phyloP scores from a whole-genome alignment of 2,888 invertebrate species.

The Agrochola lychnidis region DNA sequence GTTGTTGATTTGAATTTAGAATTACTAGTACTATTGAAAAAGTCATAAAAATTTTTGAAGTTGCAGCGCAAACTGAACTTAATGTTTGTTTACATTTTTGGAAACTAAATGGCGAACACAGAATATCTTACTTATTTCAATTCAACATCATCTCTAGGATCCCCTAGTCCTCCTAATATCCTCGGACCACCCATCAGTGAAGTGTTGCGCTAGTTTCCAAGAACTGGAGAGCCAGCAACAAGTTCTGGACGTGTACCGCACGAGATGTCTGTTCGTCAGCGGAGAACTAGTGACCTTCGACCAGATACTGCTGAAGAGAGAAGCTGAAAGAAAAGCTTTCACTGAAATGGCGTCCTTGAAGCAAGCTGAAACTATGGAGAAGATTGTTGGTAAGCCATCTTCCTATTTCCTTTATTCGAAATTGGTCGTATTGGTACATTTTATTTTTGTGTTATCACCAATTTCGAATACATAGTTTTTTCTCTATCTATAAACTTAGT shows the following conservation, averaged over 20 bases:
- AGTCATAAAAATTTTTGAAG: not conserved
- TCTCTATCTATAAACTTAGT: not conserved
- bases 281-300: constrained; percentile 88
- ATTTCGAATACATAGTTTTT: not conserved
- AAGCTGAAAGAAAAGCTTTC: constrained; percentile 87
- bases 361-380: constrained; percentile 88
- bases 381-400: constrained; percentile 78
- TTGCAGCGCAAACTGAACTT: too few relatives aligned
- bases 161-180: constrained; percentile 89
- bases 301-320: constrained; percentile 86
- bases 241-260: constrained; percentile 87
- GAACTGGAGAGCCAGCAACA: constrained; percentile 87
- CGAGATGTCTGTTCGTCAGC: constrained; percentile 87
- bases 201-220: constrained; percentile 88
- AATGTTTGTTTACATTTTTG: not conserved
- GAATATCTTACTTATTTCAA: not conserved
- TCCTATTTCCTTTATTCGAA: not conserved
- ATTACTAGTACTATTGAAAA: not conserved
- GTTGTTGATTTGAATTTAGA: too few relatives aligned
- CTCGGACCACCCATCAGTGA: constrained; percentile 88
- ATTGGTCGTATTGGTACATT: not conserved
- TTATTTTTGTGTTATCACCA: not conserved
- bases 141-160: constrained; percentile 79
- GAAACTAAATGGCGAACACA: not conserved
- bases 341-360: constrained; percentile 88